Evolutionary conservation across 2,113 vertebrate genomes (phyloP).

Genomic region (Istiophorus platypterus): DNA sequence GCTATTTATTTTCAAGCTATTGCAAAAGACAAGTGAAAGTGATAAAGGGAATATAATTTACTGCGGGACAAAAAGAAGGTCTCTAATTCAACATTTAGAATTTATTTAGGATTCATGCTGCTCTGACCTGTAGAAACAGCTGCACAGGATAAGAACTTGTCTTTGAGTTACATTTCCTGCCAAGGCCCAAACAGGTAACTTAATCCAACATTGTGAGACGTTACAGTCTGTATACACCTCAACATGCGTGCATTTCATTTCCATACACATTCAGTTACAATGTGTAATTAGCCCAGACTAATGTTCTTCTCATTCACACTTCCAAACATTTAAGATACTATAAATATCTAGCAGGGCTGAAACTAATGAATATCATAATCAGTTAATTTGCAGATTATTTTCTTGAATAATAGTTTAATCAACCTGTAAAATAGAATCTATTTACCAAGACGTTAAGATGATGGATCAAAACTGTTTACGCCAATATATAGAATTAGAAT

Average conservation of each 20-base stretch:
- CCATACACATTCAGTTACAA: not conserved
- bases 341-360: not conserved
- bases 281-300: not conserved
- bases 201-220: conserved; percentile 52
- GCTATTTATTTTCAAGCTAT: not conserved
- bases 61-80: conserved; percentile 1
- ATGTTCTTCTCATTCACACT: not conserved
- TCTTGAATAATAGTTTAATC: too few species aligned
- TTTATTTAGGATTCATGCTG: not conserved
- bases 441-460: too few species aligned
- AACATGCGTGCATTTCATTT: too few species aligned
- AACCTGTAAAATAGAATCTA: too few species aligned
- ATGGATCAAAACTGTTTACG: too few species aligned
- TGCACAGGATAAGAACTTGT: not conserved
- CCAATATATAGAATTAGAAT: too few species aligned
- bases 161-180: conserved; percentile 21
- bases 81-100: conserved; percentile 21
- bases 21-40: not conserved
- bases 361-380: not conserved
- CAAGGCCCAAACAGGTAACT: conserved; percentile 29
- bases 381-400: too few species aligned
- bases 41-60: not conserved
- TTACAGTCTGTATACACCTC: not conserved
- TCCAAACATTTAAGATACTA: not conserved
- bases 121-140: conserved; percentile 6